These are phyloP conservation scores for Mechanitis mazaeus DNA, from an alignment of 2,888 invertebrate genomes.

Conservation along the genomic window DNA sequence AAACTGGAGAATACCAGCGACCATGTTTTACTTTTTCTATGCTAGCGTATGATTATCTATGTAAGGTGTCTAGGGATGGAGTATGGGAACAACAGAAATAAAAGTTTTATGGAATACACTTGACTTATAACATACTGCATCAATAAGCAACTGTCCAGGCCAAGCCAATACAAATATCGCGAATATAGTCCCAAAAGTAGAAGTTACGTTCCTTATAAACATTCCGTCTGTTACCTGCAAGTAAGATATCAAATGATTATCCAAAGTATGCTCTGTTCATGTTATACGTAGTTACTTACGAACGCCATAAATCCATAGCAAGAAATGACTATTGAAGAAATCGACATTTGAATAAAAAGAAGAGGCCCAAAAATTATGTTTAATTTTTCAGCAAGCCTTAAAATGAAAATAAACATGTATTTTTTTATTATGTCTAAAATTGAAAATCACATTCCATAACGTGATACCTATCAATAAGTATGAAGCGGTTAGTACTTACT, in stretches of 20 bases:
- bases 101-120: neutral
- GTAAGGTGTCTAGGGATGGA: too few relatives aligned
- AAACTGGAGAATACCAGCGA: too few relatives aligned
- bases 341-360: constrained; percentile 31
- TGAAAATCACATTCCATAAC: neutral
- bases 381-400: constrained; percentile 30
- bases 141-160: constrained; percentile 34
- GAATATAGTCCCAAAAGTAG: constrained; percentile 25
- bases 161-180: constrained; percentile 31
- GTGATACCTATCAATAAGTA: neutral
- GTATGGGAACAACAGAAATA: too few relatives aligned
- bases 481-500: too few relatives aligned
- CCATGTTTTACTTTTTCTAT: too few relatives aligned
- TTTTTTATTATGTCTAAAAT: neutral
- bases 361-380: constrained; percentile 31
- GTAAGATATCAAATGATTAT: neutral
- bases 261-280: too few relatives aligned
- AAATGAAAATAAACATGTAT: constrained; percentile 7
- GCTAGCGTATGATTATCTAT: too few relatives aligned
- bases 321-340: constrained; percentile 34
- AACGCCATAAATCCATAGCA: constrained; percentile 34
- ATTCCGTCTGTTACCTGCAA: constrained; percentile 26
- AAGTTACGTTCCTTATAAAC: constrained; percentile 18
- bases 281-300: constrained; percentile 22
- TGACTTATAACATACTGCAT: constrained; percentile 28